Evolutionary conservation across 2,888 invertebrate genomes (phyloP).

Genomic region (Drosophila fungiperda): DNA sequence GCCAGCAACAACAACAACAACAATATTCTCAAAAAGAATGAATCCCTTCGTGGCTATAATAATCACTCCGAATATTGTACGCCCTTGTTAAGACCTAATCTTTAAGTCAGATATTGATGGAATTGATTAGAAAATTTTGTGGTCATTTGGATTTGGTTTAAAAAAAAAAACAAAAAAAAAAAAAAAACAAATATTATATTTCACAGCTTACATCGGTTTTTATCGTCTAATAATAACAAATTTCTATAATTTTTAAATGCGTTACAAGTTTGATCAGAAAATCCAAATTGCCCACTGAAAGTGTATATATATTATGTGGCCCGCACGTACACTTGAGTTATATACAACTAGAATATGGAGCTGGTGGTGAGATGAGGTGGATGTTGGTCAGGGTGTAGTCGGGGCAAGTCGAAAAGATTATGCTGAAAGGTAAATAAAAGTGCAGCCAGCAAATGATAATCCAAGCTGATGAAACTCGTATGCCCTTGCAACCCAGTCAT

Average conservation of each 20-base stretch:
- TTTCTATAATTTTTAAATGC: not conserved
- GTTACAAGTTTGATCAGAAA: not conserved
- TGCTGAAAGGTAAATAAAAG: constrained; percentile 68
- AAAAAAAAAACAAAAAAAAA: not conserved
- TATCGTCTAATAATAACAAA: not conserved
- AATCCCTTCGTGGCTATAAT: not conserved
- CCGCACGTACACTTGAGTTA: constrained; percentile 63
- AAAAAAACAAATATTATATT: not conserved
- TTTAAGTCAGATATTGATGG: not conserved
- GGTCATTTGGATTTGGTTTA: not conserved
- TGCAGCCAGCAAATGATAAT: constrained; percentile 49
- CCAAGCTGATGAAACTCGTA: constrained; percentile 45
- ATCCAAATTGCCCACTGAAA: not conserved
- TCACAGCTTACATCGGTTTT: not conserved
- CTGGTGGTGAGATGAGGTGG: too few relatives aligned
- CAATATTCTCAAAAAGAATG: constrained; percentile 4
- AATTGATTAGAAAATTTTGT: not conserved
- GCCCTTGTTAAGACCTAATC: not conserved
- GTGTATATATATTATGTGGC: constrained; percentile 24
- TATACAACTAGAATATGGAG: constrained; percentile 12
- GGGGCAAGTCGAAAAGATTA: constrained; percentile 52
- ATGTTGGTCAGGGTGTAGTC: not conserved
- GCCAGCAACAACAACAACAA: constrained; percentile 22
- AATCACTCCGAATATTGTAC: not conserved
- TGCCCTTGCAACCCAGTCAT: constrained; percentile 44